Evolutionary conservation across 1,140 invertebrate species (phyloP).

Genomic region (Zaprionus gabonicus): DNA sequence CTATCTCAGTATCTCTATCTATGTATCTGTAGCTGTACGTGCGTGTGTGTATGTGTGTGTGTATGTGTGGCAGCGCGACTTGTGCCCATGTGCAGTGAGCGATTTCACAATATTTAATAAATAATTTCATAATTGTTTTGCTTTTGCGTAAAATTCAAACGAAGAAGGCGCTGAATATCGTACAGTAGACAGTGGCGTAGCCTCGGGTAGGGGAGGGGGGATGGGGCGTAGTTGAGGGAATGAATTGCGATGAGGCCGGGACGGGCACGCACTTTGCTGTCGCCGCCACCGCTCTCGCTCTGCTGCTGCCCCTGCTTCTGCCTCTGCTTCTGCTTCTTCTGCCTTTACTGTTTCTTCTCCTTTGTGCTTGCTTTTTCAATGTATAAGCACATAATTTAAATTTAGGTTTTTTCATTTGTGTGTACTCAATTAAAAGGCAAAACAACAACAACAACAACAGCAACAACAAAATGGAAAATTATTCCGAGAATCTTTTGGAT

Average conservation of each 20-base stretch:
- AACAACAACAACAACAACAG: slow-evolving; percentile 47
- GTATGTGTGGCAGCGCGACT: slow-evolving; percentile 21
- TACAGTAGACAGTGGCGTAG: slow-evolving; percentile 16
- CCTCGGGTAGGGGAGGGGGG: background rate
- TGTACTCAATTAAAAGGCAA: slow-evolving; percentile 81
- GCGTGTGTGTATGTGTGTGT: background rate
- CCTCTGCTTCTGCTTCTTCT: slow-evolving; percentile 1
- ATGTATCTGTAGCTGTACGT: background rate
- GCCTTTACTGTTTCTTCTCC: slow-evolving; percentile 12
- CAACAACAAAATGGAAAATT: slow-evolving; percentile 69
- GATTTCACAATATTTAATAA: slow-evolving; percentile 82
- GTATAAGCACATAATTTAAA: slow-evolving; percentile 76
- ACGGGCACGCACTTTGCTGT: slow-evolving; percentile 47
- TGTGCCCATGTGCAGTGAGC: slow-evolving; percentile 60
- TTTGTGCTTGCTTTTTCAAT: slow-evolving; percentile 45
- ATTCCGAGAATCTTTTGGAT: slow-evolving; percentile 75
- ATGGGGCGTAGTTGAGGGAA: background rate
- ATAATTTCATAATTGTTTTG: slow-evolving; percentile 81
- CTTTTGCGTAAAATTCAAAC: slow-evolving; percentile 68
- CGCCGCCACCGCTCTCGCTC: background rate
- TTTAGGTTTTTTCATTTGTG: slow-evolving; percentile 61
- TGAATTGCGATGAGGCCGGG: background rate
- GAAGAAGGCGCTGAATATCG: slow-evolving; percentile 56
- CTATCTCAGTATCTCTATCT: slow-evolving; percentile 20
- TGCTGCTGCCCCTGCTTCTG: background rate